Conservation (phyloP, 2,888 invertebrate genomes). For the Laspeyria flexula region DNA sequence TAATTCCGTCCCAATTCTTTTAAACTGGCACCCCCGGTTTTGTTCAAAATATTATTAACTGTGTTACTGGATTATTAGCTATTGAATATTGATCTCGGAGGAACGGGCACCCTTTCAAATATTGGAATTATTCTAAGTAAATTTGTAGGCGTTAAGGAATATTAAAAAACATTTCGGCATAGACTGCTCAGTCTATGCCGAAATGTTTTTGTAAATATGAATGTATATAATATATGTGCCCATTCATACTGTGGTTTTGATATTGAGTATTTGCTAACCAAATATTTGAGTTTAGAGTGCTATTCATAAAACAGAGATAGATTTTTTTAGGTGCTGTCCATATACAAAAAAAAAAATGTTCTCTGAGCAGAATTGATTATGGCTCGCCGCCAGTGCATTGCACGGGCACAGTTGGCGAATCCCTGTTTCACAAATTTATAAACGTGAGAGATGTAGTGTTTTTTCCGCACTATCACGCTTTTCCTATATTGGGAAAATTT, state of each 20-base stretch:
- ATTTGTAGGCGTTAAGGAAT: background rate
- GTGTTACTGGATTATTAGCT: conserved; percentile 12
- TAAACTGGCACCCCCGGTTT: conserved; percentile 19
- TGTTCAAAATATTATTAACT: conserved; percentile 23
- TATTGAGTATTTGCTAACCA: conserved; percentile 22
- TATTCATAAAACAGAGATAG: too few relatives aligned
- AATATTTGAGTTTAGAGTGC: conserved; percentile 28
- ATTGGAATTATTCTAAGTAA: background rate
- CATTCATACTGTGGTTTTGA: too few relatives aligned
- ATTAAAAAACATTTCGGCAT: background rate
- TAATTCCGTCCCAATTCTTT: conserved; percentile 33
- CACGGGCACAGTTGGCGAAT: conserved; percentile 46
- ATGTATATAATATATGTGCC: background rate
- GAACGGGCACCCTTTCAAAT: background rate
- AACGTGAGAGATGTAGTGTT: conserved; percentile 23
- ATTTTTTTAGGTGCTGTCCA: too few relatives aligned
- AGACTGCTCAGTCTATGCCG: too few relatives aligned
- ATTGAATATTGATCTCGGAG: background rate
- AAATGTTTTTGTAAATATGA: too few relatives aligned
- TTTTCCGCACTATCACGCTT: conserved; percentile 32
- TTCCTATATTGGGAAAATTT: conserved; percentile 20
- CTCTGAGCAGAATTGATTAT: conserved; percentile 48
- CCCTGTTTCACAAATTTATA: conserved; percentile 39
- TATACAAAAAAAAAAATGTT: conserved; percentile 39
- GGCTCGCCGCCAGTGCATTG: conserved; percentile 46